Base-by-base conservation (phyloP, 2,888 invertebrate genomes). In the Steromphala cineraria region DNA sequence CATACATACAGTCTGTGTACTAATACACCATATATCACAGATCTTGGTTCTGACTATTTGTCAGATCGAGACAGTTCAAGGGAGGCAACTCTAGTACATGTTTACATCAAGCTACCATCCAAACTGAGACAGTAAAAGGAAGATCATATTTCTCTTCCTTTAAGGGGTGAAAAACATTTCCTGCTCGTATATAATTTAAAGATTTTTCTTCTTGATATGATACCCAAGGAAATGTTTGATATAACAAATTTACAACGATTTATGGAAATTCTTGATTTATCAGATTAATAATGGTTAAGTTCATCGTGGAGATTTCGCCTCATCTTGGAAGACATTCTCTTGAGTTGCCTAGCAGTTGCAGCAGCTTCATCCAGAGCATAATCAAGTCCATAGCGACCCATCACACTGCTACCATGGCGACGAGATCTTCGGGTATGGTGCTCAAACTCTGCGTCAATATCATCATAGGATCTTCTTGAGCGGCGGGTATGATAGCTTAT, bases 321-420 rank as follows among this genome's bases (percentile, higher is more conserved):
- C 90, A 91, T 91, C 78, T 89, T 88, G 79, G 88, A 84, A 1
- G 91, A 90, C 84, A 91, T 85, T 53, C 85, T 85, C 82, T 89
- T 90, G 40, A 91, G 84, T 67, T 91, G 88, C 15, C 87, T 84
- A n/a, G 90, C 88, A 17, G 89, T 87, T 53, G 82, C 82, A 31
- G 86, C 87, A 10, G 90, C 90, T 67, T 90, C 89, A 0, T 84
- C 85, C 10, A 91, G 78, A 46, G 89, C 90, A 75, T 88, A 87
- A 62, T 89, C 88, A 46, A 89, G 84, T 71, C 86, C 86, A 53
- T 87, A 87, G 24, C 87, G 81, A 67, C 88, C 89, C 80, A 89
- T 83, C 31, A 87, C 82, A 46, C 84, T 82, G 19, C 81, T 78
- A 40, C 86, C 80, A 74, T 84, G 79, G 19, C 56, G 56, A 24